A percentile compares a stretch with the other conserved stretches of the same genome.
These are phyloP conservation scores for Pteropus rufus DNA, from an alignment of 2,797 vertebrate species.

Conservation along the genomic window DNA sequence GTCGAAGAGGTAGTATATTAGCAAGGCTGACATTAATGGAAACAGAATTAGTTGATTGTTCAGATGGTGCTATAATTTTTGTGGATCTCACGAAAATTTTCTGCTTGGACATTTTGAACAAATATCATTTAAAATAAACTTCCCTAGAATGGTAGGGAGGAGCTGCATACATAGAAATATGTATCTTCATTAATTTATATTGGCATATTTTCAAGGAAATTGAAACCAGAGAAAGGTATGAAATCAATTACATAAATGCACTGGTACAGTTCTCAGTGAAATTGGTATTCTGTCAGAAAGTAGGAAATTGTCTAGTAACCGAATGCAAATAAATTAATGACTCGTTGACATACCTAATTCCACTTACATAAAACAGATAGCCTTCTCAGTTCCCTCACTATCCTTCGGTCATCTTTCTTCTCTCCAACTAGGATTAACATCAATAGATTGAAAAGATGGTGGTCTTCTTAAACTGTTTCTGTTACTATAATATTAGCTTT, in stretches of 20 bases:
- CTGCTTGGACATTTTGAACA: slow-evolving; percentile 28
- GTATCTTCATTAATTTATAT: slow-evolving; percentile 38
- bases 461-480: neutral
- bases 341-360: slow-evolving; percentile 1
- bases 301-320: neutral
- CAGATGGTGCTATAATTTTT: slow-evolving; percentile 1
- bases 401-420: neutral
- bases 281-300: slow-evolving; percentile 33
- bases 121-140: slow-evolving; percentile 36
- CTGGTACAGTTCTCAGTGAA: slow-evolving; percentile 28
- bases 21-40: neutral
- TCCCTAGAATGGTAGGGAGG: neutral
- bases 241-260: slow-evolving; percentile 37
- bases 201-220: slow-evolving; percentile 43
- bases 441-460: neutral
- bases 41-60: neutral
- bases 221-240: slow-evolving; percentile 9
- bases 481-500: neutral
- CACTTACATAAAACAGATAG: neutral
- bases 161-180: neutral
- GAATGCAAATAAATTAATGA: slow-evolving; percentile 25
- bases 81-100: neutral
- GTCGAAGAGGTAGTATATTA: neutral
- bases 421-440: neutral
- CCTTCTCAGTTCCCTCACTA: neutral